Conservation (phyloP, 2,888 invertebrate species). For the Tipula vernalis region DNA sequence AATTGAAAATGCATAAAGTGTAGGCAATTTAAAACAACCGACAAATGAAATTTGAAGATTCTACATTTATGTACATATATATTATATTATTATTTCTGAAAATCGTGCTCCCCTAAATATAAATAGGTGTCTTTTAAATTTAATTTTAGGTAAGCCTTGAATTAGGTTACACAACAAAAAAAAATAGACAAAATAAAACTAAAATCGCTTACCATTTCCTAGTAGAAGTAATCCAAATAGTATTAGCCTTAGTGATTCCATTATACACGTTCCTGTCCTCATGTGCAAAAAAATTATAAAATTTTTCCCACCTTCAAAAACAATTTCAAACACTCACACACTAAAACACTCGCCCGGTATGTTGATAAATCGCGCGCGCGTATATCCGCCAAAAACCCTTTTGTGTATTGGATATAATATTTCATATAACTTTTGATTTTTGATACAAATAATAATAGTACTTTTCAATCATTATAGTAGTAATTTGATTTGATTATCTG, state of each 20-base stretch:
- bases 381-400: neutral
- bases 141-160: too few species aligned
- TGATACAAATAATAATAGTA: neutral
- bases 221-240: slow-evolving; percentile 10
- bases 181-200: neutral
- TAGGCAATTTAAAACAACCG: too few species aligned
- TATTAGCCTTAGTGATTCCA: neutral
- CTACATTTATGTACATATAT: too few species aligned
- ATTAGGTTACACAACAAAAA: too few species aligned
- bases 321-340: neutral
- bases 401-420: neutral
- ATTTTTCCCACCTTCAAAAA: neutral
- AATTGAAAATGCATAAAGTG: too few species aligned
- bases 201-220: slow-evolving; percentile 9
- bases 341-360: neutral
- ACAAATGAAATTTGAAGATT: too few species aligned
- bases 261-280: slow-evolving; percentile 6
- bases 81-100: too few species aligned
- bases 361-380: neutral
- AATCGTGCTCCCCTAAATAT: too few species aligned
- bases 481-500: neutral
- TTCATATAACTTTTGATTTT: neutral
- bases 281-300: neutral
- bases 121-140: too few species aligned
- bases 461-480: neutral